Conservation (phyloP, 2,888 invertebrate species). For the Sminthurinus aureus region DNA sequence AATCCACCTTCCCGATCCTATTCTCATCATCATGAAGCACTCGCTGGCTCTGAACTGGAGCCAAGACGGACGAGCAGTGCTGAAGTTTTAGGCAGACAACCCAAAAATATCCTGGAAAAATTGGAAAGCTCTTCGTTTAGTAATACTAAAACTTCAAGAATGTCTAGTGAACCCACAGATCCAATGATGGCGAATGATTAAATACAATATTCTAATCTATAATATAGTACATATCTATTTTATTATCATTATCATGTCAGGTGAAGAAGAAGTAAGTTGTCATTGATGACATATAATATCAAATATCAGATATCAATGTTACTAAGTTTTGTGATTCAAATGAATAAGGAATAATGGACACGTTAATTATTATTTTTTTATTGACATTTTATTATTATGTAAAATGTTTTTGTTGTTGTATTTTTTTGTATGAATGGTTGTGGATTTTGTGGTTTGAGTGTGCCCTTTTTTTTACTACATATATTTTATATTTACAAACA, state of each 20-base stretch:
- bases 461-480: neutral
- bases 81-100: constrained; percentile 30
- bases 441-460: too few relatives aligned
- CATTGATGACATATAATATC: too few relatives aligned
- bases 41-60: constrained; percentile 36
- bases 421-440: constrained; percentile 30
- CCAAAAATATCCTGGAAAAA: constrained; percentile 57
- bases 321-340: too few relatives aligned
- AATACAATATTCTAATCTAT: neutral
- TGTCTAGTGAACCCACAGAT: constrained; percentile 51
- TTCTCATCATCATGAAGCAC: constrained; percentile 62
- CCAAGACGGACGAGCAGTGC: constrained; percentile 40
- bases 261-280: too few relatives aligned
- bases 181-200: constrained; percentile 59
- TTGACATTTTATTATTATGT: neutral
- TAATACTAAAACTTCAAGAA: constrained; percentile 13
- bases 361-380: too few relatives aligned
- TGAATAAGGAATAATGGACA: too few relatives aligned
- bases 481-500: neutral
- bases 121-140: constrained; percentile 47
- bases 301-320: too few relatives aligned
- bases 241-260: too few relatives aligned
- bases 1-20: constrained; percentile 82
- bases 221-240: too few relatives aligned
- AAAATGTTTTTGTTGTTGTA: constrained; percentile 32